Percentiles rank a stretch among this genome's conserved stretches.
These are phyloP conservation scores for Caenorhabditis angaria DNA, from an alignment of 2,888 invertebrate species.

Conservation along the genomic window DNA sequence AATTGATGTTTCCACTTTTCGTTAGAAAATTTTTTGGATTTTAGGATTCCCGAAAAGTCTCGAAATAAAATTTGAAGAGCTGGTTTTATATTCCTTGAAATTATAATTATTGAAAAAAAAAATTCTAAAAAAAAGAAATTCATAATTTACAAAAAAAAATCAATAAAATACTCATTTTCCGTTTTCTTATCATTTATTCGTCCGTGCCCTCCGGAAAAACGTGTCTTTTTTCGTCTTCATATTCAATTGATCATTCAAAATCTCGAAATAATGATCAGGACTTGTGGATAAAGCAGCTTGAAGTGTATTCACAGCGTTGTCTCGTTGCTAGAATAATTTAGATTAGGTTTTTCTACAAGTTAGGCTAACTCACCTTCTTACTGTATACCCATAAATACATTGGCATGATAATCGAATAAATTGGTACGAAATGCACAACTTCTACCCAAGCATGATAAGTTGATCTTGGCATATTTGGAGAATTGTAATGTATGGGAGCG, in stretches of 20 bases:
- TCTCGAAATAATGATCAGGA: constrained; percentile 37
- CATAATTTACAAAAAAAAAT: too few species aligned
- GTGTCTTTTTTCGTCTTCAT: background rate
- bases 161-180: too few species aligned
- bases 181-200: background rate
- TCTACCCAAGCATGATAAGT: constrained; percentile 38
- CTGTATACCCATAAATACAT: constrained; percentile 33
- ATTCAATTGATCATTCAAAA: constrained; percentile 32
- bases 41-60: too few species aligned
- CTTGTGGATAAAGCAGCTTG: constrained; percentile 27
- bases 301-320: constrained; percentile 27
- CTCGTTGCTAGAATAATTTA: constrained; percentile 22
- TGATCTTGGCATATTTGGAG: constrained; percentile 19
- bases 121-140: too few species aligned
- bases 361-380: constrained; percentile 20
- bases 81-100: too few species aligned
- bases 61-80: too few species aligned
- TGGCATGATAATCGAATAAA: constrained; percentile 36
- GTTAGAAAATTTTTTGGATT: too few species aligned
- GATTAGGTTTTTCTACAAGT: too few species aligned
- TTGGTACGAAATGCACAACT: constrained; percentile 29
- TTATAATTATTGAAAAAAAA: too few species aligned
- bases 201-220: background rate
- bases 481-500: constrained; percentile 31
- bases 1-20: too few species aligned